phyloP scores from a whole-genome alignment of 1,140 invertebrate species.

The Cyclargus thomasi region DNA sequence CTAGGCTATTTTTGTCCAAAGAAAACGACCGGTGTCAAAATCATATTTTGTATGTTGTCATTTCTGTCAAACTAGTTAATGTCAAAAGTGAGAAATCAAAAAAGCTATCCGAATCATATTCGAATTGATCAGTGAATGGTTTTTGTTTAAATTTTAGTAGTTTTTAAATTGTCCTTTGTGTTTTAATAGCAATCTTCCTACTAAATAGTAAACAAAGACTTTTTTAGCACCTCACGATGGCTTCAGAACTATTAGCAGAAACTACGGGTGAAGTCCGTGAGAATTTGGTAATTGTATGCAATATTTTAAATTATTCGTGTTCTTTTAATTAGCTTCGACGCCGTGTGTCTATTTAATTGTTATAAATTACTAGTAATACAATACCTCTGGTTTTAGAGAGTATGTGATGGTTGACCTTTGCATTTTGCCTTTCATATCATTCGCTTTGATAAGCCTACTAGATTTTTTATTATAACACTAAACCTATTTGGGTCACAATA shows the following conservation, averaged over 20 bases:
- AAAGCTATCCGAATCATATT: background rate
- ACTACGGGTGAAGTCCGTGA: constrained; percentile 52
- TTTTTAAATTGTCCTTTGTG: background rate
- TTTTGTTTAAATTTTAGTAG: background rate
- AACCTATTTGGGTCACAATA: too few species aligned
- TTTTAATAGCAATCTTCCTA: background rate
- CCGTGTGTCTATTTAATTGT: background rate
- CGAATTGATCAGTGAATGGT: background rate
- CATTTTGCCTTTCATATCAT: background rate
- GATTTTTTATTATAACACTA: background rate
- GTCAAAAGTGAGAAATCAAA: background rate
- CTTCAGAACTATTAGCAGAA: constrained; percentile 44
- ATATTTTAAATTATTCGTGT: constrained; percentile 17
- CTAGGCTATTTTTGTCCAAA: too few species aligned
- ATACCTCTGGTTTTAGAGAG: background rate
- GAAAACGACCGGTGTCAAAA: too few species aligned
- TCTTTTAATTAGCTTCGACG: background rate
- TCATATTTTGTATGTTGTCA: too few species aligned
- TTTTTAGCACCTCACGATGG: constrained; percentile 35
- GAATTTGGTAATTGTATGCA: constrained; percentile 54
- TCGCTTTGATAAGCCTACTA: background rate
- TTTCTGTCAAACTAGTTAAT: background rate
- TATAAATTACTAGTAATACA: background rate
- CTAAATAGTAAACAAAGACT: constrained; percentile 4
- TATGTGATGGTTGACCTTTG: background rate